These are phyloP conservation scores for Lanius collurio DNA, from an alignment of 2,113 vertebrate genomes.

Conservation along the genomic window DNA sequence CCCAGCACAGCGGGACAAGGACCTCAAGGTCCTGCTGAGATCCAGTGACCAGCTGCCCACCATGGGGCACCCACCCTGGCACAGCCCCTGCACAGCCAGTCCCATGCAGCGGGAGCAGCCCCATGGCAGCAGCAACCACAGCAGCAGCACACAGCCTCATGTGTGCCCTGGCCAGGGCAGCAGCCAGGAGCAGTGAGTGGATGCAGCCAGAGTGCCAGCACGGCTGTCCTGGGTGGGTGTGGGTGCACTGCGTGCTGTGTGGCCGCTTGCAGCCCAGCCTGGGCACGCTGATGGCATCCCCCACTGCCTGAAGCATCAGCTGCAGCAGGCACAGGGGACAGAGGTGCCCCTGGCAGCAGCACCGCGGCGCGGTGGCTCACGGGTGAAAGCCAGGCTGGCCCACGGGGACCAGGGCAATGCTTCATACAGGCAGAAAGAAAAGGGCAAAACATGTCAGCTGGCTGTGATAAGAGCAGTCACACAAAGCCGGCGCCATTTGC, in stretches of 20 bases:
- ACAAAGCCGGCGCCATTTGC: not conserved
- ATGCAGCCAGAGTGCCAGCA: not conserved
- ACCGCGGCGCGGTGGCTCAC: fast-evolving
- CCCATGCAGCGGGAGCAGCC: not conserved
- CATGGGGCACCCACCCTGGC: not conserved
- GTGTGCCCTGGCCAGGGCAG: fast-evolving
- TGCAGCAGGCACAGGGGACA: not conserved
- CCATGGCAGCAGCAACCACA: fast-evolving
- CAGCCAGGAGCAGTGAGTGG: not conserved
- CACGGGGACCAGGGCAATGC: fast-evolving
- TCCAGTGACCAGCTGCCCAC: not conserved
- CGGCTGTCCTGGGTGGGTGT: fast-evolving
- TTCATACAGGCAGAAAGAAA: not conserved
- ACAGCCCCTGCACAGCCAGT: not conserved
- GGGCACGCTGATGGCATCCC: fast-evolving
- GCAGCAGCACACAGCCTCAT: not conserved
- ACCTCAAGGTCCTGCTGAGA: not conserved
- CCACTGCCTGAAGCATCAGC: not conserved
- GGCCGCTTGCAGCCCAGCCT: not conserved
- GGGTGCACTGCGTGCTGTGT: fast-evolving
- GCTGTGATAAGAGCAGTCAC: not conserved
- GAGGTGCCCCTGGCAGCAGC: not conserved
- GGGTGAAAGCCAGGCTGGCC: not conserved
- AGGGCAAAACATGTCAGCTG: not conserved
- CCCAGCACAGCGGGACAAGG: fast-evolving